Evolutionary conservation across 2,797 vertebrate species (phyloP).

Genomic region (Sus cebifrons): DNA sequence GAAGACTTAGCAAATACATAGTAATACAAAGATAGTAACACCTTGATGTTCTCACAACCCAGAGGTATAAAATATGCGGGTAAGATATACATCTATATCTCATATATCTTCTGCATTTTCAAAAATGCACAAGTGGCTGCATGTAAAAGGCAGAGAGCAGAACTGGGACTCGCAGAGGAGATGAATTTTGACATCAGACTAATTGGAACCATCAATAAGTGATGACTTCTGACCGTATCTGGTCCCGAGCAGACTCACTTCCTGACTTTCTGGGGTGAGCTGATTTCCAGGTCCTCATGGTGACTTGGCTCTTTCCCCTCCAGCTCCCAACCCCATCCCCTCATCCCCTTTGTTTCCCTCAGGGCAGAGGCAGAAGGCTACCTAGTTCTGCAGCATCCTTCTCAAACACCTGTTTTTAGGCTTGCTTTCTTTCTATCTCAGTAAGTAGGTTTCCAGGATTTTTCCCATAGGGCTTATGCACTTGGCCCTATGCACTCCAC

Average conservation of each 20-base stretch:
- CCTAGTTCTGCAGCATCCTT: neutral
- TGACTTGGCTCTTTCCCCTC: neutral
- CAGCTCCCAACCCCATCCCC: neutral
- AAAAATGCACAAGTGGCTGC: neutral
- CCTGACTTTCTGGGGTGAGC: neutral
- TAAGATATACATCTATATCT: neutral
- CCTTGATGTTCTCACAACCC: neutral
- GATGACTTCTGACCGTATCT: neutral
- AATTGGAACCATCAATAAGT: rapidly evolving
- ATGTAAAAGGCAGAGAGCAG: neutral
- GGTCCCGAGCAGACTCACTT: neutral
- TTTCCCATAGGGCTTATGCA: neutral
- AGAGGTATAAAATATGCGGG: neutral
- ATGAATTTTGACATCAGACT: neutral
- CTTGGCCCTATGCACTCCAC: neutral
- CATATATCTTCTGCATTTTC: neutral
- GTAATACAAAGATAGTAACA: neutral
- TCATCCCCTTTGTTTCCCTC: neutral
- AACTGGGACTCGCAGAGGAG: neutral
- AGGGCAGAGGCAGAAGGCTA: neutral
- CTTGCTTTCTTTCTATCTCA: neutral
- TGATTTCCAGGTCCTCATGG: neutral
- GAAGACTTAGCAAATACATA: rapidly evolving
- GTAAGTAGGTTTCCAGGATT: neutral
- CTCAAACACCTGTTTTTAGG: neutral